Evolutionary conservation across 2,797 vertebrate genomes (phyloP).

Genomic region (Enteromius argenteus): DNA sequence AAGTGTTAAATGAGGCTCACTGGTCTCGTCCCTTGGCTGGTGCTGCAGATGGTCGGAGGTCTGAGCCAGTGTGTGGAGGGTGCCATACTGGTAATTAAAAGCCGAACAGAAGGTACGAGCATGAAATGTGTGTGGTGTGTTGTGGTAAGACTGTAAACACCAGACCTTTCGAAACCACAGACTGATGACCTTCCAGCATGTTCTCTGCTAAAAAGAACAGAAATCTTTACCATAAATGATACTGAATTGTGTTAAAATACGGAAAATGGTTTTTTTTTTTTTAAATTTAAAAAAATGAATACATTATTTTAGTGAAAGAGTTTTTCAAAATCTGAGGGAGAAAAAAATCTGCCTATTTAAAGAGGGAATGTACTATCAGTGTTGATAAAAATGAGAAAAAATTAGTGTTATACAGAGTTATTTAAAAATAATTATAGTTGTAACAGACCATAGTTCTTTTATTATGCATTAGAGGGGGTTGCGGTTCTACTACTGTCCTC

Average conservation of each 20-base stretch:
- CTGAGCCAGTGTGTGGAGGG: conserved; percentile 48
- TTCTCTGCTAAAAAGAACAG: not conserved
- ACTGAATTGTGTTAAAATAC: too few relatives aligned
- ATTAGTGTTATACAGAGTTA: too few relatives aligned
- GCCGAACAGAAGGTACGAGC: conserved; percentile 53
- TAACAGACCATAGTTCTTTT: too few relatives aligned
- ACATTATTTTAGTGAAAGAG: not conserved
- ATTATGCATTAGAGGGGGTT: too few relatives aligned
- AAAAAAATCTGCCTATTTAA: not conserved
- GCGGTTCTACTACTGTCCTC: too few relatives aligned
- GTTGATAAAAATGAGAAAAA: too few relatives aligned
- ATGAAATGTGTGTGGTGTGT: conserved; percentile 56
- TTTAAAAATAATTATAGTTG: too few relatives aligned
- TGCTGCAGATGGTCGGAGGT: conserved; percentile 58
- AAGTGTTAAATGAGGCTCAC: conserved; percentile 55
- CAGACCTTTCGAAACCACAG: conserved; percentile 49
- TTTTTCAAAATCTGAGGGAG: not conserved
- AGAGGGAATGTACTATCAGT: not conserved
- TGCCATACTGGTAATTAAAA: conserved; percentile 63
- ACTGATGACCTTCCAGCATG: conserved; percentile 18
- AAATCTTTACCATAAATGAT: not conserved
- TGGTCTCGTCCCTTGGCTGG: conserved; percentile 44
- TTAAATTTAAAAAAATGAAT: too few relatives aligned
- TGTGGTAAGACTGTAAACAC: conserved; percentile 42
- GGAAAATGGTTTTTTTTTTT: too few relatives aligned